These are phyloP conservation scores for Melipona quadrifasciata DNA, from an alignment of 1,140 invertebrate species.

Conservation along the genomic window DNA sequence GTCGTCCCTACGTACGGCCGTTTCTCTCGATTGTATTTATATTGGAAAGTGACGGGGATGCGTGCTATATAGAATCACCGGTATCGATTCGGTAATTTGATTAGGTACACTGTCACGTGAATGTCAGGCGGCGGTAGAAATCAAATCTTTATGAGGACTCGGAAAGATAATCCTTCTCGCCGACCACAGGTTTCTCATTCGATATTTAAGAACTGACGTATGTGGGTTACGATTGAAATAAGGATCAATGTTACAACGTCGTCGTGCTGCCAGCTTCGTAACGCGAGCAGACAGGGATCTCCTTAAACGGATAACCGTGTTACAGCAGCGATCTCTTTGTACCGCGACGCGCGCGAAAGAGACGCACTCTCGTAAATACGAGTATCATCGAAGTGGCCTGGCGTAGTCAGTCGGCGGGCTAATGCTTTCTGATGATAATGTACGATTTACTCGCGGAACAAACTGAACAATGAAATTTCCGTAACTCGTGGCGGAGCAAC, in stretches of 20 bases:
- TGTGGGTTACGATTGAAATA: conserved; percentile 57
- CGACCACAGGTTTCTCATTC: conserved; percentile 63
- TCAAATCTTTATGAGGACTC: conserved; percentile 6
- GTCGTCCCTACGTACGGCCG: too few species aligned
- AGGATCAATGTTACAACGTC: conserved; percentile 21
- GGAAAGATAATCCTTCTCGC: neutral
- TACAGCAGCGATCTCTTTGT: neutral
- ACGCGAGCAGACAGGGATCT: neutral
- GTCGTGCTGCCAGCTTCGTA: neutral
- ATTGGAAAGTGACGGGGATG: neutral
- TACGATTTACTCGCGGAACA: neutral
- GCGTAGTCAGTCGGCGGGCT: neutral
- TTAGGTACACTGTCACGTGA: neutral
- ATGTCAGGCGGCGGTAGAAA: neutral
- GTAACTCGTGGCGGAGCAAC: neutral
- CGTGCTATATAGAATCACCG: neutral
- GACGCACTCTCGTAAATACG: neutral
- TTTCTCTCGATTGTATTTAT: neutral
- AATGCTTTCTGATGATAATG: neutral
- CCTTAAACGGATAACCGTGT: conserved; percentile 5
- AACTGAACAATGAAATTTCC: conserved; percentile 14
- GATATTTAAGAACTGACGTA: conserved; percentile 61
- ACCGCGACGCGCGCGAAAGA: neutral
- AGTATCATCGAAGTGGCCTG: neutral
- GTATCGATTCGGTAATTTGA: conserved; percentile 7